These are phyloP conservation scores for Dendrocincla tyrannina DNA, from an alignment of 2,797 vertebrate species.

Conservation along the genomic window DNA sequence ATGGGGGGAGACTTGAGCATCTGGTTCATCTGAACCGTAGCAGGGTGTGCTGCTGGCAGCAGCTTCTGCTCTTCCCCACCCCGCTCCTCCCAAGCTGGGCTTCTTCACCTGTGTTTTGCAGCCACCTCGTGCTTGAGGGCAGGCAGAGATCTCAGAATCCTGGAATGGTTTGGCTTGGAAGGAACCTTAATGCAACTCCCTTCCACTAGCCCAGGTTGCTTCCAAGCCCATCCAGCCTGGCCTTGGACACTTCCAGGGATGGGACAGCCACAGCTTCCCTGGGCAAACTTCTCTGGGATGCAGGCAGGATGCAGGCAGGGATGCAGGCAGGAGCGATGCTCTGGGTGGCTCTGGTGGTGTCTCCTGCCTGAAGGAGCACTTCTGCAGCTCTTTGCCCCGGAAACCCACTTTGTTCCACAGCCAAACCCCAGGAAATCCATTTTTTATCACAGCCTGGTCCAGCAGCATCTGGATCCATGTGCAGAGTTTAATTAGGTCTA, in stretches of 20 bases:
- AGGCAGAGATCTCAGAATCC: neutral
- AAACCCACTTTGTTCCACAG: neutral
- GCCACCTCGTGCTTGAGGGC: neutral
- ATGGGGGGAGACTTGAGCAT: neutral
- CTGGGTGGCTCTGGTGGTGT: neutral
- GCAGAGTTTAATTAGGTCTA: neutral
- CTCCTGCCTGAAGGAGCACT: neutral
- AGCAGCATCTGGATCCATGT: neutral
- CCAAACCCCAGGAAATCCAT: neutral
- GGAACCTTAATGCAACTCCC: neutral
- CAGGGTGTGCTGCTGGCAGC: neutral
- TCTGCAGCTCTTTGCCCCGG: neutral
- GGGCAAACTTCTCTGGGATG: neutral
- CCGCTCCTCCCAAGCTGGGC: neutral
- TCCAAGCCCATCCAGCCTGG: neutral
- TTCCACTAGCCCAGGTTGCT: neutral
- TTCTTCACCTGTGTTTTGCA: neutral
- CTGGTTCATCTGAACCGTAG: neutral
- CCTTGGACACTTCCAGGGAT: neutral
- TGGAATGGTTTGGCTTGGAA: neutral
- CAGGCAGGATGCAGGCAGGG: neutral
- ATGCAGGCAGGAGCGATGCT: neutral
- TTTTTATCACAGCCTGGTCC: neutral
- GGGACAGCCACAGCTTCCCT: neutral
- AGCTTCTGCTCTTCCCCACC: neutral